Conservation (phyloP, 2,797 vertebrate species). For the Morelia viridis region DNA sequence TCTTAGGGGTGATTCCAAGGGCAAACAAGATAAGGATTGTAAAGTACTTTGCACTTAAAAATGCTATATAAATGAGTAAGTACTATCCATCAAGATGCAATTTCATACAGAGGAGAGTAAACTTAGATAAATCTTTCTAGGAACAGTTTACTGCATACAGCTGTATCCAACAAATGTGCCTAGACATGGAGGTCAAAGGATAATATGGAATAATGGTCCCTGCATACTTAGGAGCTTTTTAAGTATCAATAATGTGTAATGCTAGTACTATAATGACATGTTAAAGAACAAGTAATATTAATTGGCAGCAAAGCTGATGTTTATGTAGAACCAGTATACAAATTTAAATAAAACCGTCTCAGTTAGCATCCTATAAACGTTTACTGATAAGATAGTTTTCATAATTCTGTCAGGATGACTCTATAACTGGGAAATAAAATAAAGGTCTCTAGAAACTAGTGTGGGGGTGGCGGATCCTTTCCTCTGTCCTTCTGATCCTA, state of each 20-base stretch:
- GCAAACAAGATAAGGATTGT: slow-evolving; percentile 14
- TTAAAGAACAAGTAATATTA: background rate
- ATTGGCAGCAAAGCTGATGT: slow-evolving; percentile 1
- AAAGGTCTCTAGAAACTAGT: background rate
- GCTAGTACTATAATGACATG: slow-evolving; percentile 17
- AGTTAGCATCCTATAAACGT: background rate
- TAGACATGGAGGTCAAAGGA: slow-evolving; percentile 5
- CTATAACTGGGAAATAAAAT: background rate
- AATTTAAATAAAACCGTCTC: slow-evolving; percentile 5
- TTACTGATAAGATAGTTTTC: slow-evolving; percentile 1
- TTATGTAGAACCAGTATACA: slow-evolving; percentile 9
- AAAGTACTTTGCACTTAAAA: slow-evolving; percentile 30
- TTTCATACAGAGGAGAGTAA: slow-evolving; percentile 15
- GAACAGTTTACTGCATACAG: slow-evolving; percentile 21
- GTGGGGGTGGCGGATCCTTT: background rate
- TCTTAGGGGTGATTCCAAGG: slow-evolving; percentile 11
- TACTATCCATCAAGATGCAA: slow-evolving; percentile 16
- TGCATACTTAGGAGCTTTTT: background rate
- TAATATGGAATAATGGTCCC: slow-evolving; percentile 11
- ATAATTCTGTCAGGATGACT: slow-evolving; percentile 2
- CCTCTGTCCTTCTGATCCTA: background rate
- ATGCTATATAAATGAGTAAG: slow-evolving; percentile 3
- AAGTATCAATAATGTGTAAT: background rate
- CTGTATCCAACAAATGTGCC: slow-evolving; percentile 10
- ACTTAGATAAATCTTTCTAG: slow-evolving; percentile 14